Evolutionary conservation across 2,113 vertebrate species (phyloP), one percentile per base, ranked within the genome.

Genomic region (Bubo scandiacus): DNA sequence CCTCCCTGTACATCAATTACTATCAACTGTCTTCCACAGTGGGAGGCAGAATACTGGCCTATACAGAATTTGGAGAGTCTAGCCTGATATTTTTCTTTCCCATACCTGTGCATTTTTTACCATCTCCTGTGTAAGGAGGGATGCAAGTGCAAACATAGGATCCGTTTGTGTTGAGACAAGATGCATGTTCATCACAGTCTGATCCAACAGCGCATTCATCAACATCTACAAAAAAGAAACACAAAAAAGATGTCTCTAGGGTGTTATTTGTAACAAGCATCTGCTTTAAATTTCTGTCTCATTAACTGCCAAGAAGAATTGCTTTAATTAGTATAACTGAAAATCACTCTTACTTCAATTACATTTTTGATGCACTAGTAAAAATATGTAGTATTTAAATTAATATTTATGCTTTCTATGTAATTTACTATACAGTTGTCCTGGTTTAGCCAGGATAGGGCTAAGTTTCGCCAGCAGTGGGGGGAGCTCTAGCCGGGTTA

Each of bases 161-260:
- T 43, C 99, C 99, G 0, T 99, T 98, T 11, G 99, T 99, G 95
- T 99, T 99, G 70, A 98, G 98, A 97, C 99, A 99, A 77, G 98
- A 99, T 6, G 99, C 99, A 1, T 99, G 98, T 40, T 98, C 90
- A 54, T 99, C 97, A 2, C 99, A 99, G 74, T 99, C 99, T 7
- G 99, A 99, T 34, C 99, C 99, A 74, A 99, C 98, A 16, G 99
- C 99, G 3, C 99, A 99, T 95, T 99, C 99, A 61, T 99, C 99
- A 58, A 99, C 98, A 97, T 99, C 99, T 99, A 77, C 54, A 66
- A 71, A 82, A 96, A 96, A 18, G 21, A 87, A 68, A 77, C 27
- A 70, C 16, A 92, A 78, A 87, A 94, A 93, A 34, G 7, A 40
- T 2, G 2, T 83, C 54, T 51, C 13, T n/a, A 65, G 21, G 13